Base-by-base conservation (phyloP, 2,113 vertebrate species). In the Ranitomeya variabilis region DNA sequence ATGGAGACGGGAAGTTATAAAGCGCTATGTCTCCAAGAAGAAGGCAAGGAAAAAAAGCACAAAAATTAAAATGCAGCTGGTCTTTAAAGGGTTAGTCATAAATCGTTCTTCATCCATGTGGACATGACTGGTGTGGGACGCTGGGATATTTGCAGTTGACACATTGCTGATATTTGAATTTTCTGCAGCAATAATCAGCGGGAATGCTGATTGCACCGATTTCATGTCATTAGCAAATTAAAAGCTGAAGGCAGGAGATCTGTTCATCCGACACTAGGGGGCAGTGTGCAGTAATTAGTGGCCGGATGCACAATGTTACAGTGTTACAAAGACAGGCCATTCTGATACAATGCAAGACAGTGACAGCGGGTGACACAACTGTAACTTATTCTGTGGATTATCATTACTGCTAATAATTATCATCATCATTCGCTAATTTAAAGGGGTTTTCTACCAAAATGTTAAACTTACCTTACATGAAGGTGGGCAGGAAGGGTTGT, bases 111-210 rank as follows among this genome's bases (percentile, higher is more conserved):
- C 74, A 4, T 37, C 31, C 74, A 0, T 74, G 71, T 31, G 71
- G 10, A 3, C 62, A 8, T 0, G 21, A 3, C 15, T 11, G 45
- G 74, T 6, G 18, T 9, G 71, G 23, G 11, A n/a, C 21, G 45
- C 76, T 23, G 11, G 51, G 21, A 14, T 80, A 80, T 80, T n/a
- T 55, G 21, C 23, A 51, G 51, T 51, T 21, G 12, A 19, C 23
- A 45, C 74, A 51, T 77, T 77, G 51, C 45, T 80, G 77, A 80
- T 80, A 52, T 54, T n/a, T 80, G 16, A 15, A n/a, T 52, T 80
- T 80, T 80, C 77, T 80, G 45, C 16, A 13, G 2, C 45, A 57
- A 10, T 80, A 57, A 55, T 23, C 77, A 80, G 21, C 51, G 23
- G 6, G 45, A 15, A 14, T 3, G 21, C 52, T n/a, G 21, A 78